Conservation (phyloP, 2,797 vertebrate genomes). For the Moxostoma hubbsi region DNA sequence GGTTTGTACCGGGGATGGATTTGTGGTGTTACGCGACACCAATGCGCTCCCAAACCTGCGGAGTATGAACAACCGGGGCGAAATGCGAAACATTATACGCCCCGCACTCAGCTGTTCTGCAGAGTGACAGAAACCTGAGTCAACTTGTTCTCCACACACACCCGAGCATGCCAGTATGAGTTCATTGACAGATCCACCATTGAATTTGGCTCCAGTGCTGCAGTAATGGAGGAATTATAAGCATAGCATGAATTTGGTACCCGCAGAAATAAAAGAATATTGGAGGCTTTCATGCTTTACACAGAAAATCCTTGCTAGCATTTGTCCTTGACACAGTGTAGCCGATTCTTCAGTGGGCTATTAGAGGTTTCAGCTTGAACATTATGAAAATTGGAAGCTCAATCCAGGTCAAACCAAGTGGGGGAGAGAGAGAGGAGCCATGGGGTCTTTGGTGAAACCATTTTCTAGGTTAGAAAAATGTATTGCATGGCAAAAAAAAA, state of each 20-base stretch:
- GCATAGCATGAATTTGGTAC: background rate
- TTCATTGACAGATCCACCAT: background rate
- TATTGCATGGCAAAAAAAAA: conserved; percentile 21
- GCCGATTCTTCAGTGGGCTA: conserved; percentile 1
- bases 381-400: conserved; percentile 19
- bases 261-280: background rate
- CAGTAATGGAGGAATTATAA: conserved; percentile 27
- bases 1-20: background rate
- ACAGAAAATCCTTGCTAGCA: background rate
- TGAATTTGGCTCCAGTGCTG: conserved; percentile 10
- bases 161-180: conserved; percentile 13
- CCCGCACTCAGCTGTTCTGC: conserved; percentile 29
- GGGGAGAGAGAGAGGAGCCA: conserved; percentile 9
- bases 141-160: conserved; percentile 9
- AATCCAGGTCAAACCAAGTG: background rate
- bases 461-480: conserved; percentile 16
- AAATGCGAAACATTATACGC: conserved; percentile 21
- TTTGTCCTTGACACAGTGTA: conserved; percentile 27
- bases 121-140: conserved; percentile 38
- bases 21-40: conserved; percentile 29
- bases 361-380: background rate
- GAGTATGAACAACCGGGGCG: conserved; percentile 28
- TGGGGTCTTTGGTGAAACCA: conserved; percentile 55
- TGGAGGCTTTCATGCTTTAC: background rate
- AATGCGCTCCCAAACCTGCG: conserved; percentile 9